phyloP scores from a whole-genome alignment of 2,113 vertebrate species.

The Oreochromis tanganicae region DNA sequence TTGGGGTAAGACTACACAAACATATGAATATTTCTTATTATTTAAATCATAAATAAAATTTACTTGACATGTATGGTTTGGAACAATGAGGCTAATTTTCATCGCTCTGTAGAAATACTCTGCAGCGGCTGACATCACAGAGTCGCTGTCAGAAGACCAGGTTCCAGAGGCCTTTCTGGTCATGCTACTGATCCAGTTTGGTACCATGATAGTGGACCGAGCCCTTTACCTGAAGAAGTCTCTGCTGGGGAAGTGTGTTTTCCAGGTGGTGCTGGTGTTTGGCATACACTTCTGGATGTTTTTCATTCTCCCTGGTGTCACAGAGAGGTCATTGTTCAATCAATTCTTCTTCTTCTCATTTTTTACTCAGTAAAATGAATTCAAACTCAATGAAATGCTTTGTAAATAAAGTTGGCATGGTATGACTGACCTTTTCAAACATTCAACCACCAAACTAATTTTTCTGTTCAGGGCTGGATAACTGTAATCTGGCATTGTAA shows the following conservation, averaged over 20 bases:
- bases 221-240: slow-evolving; percentile 77
- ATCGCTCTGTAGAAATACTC: slow-evolving; percentile 67
- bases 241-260: slow-evolving; percentile 73
- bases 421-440: not conserved
- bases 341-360: not conserved
- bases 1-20: slow-evolving; percentile 58
- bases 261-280: slow-evolving; percentile 75
- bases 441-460: not conserved
- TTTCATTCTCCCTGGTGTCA: slow-evolving; percentile 76
- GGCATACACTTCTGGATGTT: slow-evolving; percentile 81
- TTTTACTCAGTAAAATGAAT: not conserved
- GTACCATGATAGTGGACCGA: slow-evolving; percentile 72
- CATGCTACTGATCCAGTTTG: slow-evolving; percentile 76
- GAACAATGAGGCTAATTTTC: not conserved
- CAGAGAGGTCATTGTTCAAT: slow-evolving; percentile 69
- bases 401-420: not conserved
- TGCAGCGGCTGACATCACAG: slow-evolving; percentile 66
- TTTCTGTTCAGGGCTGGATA: not conserved
- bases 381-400: not conserved
- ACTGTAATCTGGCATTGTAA: not conserved
- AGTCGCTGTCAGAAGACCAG: slow-evolving; percentile 76
- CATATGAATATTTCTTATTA: not conserved
- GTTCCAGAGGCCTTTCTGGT: slow-evolving; percentile 77
- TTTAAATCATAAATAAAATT: not conserved
- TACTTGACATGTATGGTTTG: not conserved